Evolutionary conservation across 2,113 vertebrate species (phyloP).

Genomic region (Chauna torquata): DNA sequence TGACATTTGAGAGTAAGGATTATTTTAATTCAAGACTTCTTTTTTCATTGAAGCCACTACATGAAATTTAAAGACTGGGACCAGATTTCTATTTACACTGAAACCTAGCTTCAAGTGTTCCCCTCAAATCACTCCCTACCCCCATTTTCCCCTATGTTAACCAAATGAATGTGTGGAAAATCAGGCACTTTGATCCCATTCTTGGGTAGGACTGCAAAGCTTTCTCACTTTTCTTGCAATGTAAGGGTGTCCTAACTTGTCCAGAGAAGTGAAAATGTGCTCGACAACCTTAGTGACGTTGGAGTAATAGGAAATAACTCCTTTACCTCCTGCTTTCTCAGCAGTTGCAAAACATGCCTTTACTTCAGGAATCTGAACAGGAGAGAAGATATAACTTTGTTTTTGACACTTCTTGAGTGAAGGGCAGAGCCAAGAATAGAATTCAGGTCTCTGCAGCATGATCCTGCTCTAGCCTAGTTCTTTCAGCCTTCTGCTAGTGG

Average conservation of each 20-base stretch:
- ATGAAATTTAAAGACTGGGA: neutral
- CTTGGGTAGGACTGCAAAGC: neutral
- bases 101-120: neutral
- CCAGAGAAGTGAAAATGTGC: neutral
- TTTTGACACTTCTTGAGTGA: slow-evolving; percentile 9
- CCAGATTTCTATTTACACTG: neutral
- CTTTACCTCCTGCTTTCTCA: neutral
- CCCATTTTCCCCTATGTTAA: neutral
- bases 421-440: slow-evolving; percentile 37
- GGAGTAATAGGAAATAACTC: neutral
- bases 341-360: neutral
- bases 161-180: neutral
- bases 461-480: neutral
- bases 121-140: neutral
- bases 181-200: neutral
- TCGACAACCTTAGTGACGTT: neutral
- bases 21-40: neutral
- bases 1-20: neutral
- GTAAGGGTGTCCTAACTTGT: neutral
- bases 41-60: neutral
- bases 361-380: neutral
- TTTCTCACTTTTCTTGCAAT: neutral
- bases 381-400: neutral
- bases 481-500: neutral
- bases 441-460: neutral